phyloP scores from a whole-genome alignment of 1,140 invertebrate genomes.

The Aphaenogaster floridana region DNA sequence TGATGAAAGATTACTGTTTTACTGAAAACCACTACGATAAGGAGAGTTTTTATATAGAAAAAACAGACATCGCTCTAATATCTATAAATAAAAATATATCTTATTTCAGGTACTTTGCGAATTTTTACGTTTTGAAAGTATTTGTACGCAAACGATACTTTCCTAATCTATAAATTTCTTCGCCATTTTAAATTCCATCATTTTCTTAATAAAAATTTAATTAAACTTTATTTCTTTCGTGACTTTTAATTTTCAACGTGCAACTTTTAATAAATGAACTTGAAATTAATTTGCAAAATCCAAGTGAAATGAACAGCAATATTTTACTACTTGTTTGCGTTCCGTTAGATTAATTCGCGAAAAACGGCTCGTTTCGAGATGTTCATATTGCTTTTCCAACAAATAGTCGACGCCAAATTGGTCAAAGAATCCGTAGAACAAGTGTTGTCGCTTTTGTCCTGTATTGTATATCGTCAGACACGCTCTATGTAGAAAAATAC shows the following conservation, averaged over 20 bases:
- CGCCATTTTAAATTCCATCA: neutral
- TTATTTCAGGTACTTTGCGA: neutral
- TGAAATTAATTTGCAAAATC: neutral
- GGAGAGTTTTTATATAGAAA: neutral
- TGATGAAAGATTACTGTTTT: neutral
- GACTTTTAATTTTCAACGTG: neutral
- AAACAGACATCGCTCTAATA: too few relatives aligned
- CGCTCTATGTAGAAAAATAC: slow-evolving; percentile 23
- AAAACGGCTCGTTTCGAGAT: slow-evolving; percentile 1
- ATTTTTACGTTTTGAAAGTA: neutral
- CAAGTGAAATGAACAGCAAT: neutral
- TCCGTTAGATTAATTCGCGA: neutral
- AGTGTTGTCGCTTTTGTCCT: slow-evolving; percentile 13
- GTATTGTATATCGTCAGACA: neutral
- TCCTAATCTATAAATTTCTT: neutral
- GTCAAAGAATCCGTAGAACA: slow-evolving; percentile 12
- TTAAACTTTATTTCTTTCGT: neutral
- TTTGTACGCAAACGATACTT: neutral
- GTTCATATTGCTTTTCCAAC: neutral
- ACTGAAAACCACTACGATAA: neutral
- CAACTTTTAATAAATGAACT: neutral
- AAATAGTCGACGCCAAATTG: neutral
- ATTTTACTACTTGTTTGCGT: neutral
- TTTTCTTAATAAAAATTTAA: neutral
- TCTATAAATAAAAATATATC: neutral